Base-by-base conservation (phyloP, 2,888 invertebrate genomes). In the Pteria penguin region DNA sequence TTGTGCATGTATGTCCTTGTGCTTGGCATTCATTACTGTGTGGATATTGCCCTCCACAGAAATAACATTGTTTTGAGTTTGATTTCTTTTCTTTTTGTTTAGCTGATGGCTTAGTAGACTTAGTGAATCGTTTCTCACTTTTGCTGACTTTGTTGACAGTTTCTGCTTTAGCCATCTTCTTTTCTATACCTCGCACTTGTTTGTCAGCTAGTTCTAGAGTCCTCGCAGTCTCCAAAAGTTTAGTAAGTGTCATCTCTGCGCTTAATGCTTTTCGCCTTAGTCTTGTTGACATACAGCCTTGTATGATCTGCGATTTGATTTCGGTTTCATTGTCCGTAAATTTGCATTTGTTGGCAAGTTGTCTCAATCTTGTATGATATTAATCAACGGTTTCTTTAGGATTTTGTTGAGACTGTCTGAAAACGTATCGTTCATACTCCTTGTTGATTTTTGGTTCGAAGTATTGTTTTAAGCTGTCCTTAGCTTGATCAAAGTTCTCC, bases 381-480 rank as follows among this genome's bases (percentile, higher is more conserved):
- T 31, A 24, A 24, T 75, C 75, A 8, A 70, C 52, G 2, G 45
- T 52, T 55, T 70, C 69, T 11, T 33, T 52, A 4, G 18, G 1
- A 1, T 4, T n/a, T 36, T 75, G 70, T 32, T 65, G 68, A 24
- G 60, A 14, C 36, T 69, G 58, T 5, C 65, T 26, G 52, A 75
- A 75, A 18, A 24, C 31, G 32, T 65, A 75, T 2, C 32, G 26
- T 45, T 70, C 75, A 26, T 57, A 72, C 32, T 72, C 72, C 1
- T 32, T 58, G 58, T 72, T 72, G 29, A 55, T 58, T 14, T 72
- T 74, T 18, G 74, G 71, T n/a, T 66, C 63, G 45, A 78, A 75
- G 36, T 78, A 72, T 1, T 71, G 63, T 4, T 11, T 58, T 22
- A 78, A 55, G 3, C 33, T 62, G 18, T 52, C 36, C 54, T 66